phyloP scores from a whole-genome alignment of 2,113 vertebrate species.

The Smithornis capensis region DNA sequence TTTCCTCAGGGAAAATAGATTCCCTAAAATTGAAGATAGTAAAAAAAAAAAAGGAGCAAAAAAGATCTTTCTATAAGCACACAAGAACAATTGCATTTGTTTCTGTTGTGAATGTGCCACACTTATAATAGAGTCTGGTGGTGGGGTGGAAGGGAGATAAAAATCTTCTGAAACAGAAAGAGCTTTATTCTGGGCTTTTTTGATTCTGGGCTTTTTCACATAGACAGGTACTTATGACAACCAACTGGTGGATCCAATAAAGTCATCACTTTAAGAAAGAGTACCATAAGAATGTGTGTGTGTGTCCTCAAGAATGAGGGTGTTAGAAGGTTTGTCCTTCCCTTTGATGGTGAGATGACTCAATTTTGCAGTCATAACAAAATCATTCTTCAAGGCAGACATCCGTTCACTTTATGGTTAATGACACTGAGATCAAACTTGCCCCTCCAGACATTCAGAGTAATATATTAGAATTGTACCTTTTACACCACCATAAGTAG shows the following conservation, averaged over 20 bases:
- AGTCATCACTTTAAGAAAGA: not conserved
- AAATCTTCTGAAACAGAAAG: not conserved
- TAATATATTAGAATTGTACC: not conserved
- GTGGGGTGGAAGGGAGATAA: not conserved
- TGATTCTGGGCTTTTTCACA: not conserved
- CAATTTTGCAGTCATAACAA: not conserved
- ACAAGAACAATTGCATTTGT: not conserved
- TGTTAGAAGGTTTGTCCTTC: not conserved
- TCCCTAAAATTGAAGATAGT: not conserved
- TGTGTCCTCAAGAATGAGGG: not conserved
- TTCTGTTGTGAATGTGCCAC: not conserved
- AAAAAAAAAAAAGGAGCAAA: not conserved
- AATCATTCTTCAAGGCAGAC: not conserved
- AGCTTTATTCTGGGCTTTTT: not conserved
- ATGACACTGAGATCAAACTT: not conserved
- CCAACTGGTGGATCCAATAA: not conserved
- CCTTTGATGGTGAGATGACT: not conserved
- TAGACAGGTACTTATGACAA: not conserved
- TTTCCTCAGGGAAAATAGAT: not conserved
- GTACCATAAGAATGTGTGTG: not conserved
- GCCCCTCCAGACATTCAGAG: not conserved
- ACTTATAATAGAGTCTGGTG: not conserved
- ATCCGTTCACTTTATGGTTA: not conserved
- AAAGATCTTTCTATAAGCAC: not conserved
- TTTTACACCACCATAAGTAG: not conserved